Base-by-base conservation (phyloP, 1,140 invertebrate species). In the Scaptomyza graminum region DNA sequence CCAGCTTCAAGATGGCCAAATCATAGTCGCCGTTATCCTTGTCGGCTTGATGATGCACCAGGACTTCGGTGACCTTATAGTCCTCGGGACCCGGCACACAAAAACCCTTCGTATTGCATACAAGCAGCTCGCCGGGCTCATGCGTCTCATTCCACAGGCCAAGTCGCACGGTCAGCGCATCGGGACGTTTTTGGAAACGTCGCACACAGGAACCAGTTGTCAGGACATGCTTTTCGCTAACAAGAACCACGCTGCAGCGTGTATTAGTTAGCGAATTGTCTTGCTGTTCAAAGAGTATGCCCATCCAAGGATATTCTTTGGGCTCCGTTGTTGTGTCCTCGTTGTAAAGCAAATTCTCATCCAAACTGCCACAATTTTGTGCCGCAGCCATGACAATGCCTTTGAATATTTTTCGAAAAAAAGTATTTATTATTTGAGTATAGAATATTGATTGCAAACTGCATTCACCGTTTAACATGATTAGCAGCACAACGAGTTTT, bases 241-340 rank as follows among this genome's bases (percentile, higher is more conserved):
- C 49, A 9, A 87, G 83, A 15, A 82, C 62, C 6, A 88, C 76
- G 9, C 39, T 65, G 59, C 82, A 87, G 0, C 11, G 37, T n/a
- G 3, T n/a, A 41, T 41, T 41, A 4, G 0, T 41, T 41, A 41
- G 12, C 3, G 4, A 0, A 41, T n/a, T n/a, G 0, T 2, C 37
- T n/a, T 28, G 18, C 3, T 44, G 41, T 7, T 60, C 34, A 18
- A 57, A 22, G 4, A 87, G 60, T 5, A 82, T 3, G 3, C 83
- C 82, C 3, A 87, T 43, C 83, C 83, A 87, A 9, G 75, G 49
- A 41, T 70, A 73, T 43, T 87, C 82, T 1, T 76, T 39, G 0
- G 82, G 82, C 15, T 76, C 62, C 7, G 83, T 70, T n/a, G 12
- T 12, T 2, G 16, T 16, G 1, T 41, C 12, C 0, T 2, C 55